A percentile compares a stretch with the other conserved stretches of the same genome.
Evolutionary conservation across 2,888 invertebrate genomes (phyloP).

Genomic region (Odiellus spinosus): DNA sequence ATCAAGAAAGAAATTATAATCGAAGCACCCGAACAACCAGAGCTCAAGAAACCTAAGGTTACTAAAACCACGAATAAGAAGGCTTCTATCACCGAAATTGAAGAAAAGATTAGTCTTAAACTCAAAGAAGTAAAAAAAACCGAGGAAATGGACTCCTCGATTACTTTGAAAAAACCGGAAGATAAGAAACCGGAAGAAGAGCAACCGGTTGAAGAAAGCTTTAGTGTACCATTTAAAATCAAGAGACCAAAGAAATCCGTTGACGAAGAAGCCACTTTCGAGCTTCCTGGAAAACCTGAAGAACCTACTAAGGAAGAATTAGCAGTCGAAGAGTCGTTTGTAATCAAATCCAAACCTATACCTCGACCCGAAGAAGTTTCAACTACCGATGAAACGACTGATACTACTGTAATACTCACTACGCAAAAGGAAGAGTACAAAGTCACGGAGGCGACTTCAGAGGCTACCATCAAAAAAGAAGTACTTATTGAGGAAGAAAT

Average conservation of each 20-base stretch:
- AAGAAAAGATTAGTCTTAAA: constrained; percentile 8
- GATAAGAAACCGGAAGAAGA: constrained; percentile 13
- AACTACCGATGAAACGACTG: too few species aligned
- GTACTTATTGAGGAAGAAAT: constrained; percentile 19
- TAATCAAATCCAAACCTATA: neutral
- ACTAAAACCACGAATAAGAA: constrained; percentile 3
- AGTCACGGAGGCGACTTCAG: constrained; percentile 9
- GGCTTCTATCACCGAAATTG: neutral
- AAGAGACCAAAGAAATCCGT: neutral
- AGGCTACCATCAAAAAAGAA: constrained; percentile 24
- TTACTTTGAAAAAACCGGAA: constrained; percentile 19
- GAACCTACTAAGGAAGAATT: constrained; percentile 5
- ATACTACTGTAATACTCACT: too few species aligned
- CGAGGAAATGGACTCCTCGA: constrained; percentile 4
- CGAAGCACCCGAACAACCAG: constrained; percentile 15
- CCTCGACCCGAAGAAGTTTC: constrained; percentile 3
- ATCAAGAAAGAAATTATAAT: constrained; percentile 16
- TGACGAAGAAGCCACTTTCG: constrained; percentile 3
- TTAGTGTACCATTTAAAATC: constrained; percentile 7
- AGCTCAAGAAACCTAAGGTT: constrained; percentile 6
- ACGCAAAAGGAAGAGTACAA: constrained; percentile 3
- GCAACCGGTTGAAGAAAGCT: constrained; percentile 12
- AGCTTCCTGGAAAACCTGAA: constrained; percentile 2
- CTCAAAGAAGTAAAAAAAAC: constrained; percentile 6
- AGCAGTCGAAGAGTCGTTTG: neutral